These are phyloP conservation scores for Tetheella fluctuosa DNA, from an alignment of 2,888 invertebrate species.

Conservation along the genomic window DNA sequence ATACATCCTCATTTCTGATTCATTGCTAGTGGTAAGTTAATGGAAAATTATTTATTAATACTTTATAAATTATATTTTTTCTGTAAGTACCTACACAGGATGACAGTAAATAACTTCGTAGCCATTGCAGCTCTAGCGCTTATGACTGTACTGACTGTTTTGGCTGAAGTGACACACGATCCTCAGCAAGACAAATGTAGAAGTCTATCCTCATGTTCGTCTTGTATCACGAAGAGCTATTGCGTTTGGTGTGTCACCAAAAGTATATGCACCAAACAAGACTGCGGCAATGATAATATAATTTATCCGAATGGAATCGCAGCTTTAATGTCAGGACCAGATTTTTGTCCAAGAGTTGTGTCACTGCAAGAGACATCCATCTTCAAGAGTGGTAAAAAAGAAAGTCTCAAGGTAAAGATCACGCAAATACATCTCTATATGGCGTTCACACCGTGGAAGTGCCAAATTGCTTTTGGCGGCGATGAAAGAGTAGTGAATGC, in stretches of 20 bases:
- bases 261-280: constrained; percentile 64
- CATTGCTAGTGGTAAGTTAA: constrained; percentile 17
- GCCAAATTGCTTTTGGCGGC: constrained; percentile 50
- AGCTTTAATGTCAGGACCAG: constrained; percentile 64
- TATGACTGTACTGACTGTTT: constrained; percentile 13
- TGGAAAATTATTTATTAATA: background rate
- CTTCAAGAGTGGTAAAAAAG: constrained; percentile 57
- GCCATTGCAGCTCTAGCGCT: constrained; percentile 29
- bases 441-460: constrained; percentile 74
- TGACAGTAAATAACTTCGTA: constrained; percentile 14
- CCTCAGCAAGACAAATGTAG: constrained; percentile 39
- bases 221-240: constrained; percentile 53
- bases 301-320: constrained; percentile 58
- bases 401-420: constrained; percentile 57
- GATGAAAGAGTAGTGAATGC: constrained; percentile 49
- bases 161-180: constrained; percentile 17
- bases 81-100: constrained; percentile 11
- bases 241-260: constrained; percentile 74
- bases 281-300: constrained; percentile 70
- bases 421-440: constrained; percentile 72
- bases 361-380: constrained; percentile 37
- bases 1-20: constrained; percentile 17
- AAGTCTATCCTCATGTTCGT: constrained; percentile 52
- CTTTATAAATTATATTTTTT: background rate
- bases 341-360: constrained; percentile 64